Conservation (phyloP, 2,888 invertebrate genomes). For the Margaritifera margaritifera region DNA sequence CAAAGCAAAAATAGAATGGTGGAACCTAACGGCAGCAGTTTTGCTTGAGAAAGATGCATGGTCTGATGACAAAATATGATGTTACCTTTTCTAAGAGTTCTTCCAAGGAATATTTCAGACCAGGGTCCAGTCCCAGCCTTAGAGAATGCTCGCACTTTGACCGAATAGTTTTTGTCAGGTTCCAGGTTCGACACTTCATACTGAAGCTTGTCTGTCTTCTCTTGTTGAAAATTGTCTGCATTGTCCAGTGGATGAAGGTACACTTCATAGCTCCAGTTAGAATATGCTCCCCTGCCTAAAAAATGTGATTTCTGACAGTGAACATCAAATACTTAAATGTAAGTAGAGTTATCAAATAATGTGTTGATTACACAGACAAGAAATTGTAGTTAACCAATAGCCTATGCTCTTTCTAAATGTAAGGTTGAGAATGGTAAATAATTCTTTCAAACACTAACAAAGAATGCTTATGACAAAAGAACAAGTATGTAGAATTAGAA, state of each 20-base stretch:
- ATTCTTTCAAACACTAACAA: too few relatives aligned
- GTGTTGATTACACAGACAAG: neutral
- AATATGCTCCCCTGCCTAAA: conserved; percentile 79
- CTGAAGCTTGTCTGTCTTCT: conserved; percentile 21
- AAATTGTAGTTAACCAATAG: neutral
- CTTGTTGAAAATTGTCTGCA: conserved; percentile 11
- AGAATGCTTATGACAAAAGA: too few relatives aligned
- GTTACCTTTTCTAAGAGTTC: conserved; percentile 74
- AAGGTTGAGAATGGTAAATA: too few relatives aligned
- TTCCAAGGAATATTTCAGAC: conserved; percentile 82
- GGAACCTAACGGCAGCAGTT: too few relatives aligned
- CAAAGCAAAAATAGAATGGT: too few relatives aligned
- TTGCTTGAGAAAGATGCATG: too few relatives aligned
- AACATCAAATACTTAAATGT: neutral
- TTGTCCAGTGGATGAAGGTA: conserved; percentile 71
- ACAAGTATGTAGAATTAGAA: too few relatives aligned
- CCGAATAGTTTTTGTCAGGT: conserved; percentile 84
- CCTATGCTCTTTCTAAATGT: too few relatives aligned
- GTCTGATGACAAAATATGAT: neutral
- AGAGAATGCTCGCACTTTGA: conserved; percentile 87
- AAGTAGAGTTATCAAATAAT: neutral
- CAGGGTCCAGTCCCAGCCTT: conserved; percentile 85
- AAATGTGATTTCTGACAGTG: conserved; percentile 6
- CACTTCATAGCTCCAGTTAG: conserved; percentile 86
- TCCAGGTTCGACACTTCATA: conserved; percentile 67